These are phyloP conservation scores for Hartigia nigra DNA, from an alignment of 2,888 invertebrate species.

Conservation along the genomic window DNA sequence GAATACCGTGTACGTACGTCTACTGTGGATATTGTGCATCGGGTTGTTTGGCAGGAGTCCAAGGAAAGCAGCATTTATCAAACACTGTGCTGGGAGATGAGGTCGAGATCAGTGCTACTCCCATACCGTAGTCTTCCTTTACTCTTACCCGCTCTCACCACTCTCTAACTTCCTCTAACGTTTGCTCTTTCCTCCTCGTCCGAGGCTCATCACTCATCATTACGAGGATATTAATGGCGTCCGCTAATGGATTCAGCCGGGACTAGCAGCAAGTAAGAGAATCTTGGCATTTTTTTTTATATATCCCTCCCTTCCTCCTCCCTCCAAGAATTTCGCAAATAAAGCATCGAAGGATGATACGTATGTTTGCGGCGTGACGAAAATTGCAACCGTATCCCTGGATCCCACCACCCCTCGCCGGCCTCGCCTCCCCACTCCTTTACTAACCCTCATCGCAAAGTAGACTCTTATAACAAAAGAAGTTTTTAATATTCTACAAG, in stretches of 20 bases:
- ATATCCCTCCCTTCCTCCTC: constrained; percentile 7
- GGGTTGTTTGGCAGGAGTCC: constrained; percentile 53
- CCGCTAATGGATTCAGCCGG: constrained; percentile 59
- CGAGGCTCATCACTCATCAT: constrained; percentile 58
- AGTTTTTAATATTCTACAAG: background rate
- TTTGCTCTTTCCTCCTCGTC: constrained; percentile 19
- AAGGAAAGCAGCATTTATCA: constrained; percentile 58
- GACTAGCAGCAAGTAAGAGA: constrained; percentile 41
- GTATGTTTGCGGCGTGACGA: background rate
- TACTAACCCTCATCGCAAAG: background rate
- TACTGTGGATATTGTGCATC: constrained; percentile 48
- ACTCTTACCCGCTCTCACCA: constrained; percentile 21
- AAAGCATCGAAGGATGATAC: constrained; percentile 20
- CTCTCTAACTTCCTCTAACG: constrained; percentile 25
- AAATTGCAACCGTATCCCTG: background rate
- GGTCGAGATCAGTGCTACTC: constrained; percentile 22
- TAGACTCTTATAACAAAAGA: background rate
- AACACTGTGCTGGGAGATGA: constrained; percentile 34
- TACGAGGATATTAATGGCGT: constrained; percentile 59
- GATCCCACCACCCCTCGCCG: background rate
- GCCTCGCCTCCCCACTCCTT: background rate
- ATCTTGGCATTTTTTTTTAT: constrained; percentile 31
- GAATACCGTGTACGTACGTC: background rate
- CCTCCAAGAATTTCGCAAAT: constrained; percentile 45
- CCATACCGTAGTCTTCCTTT: constrained; percentile 17